phyloP scores from a whole-genome alignment of 2,888 invertebrate genomes.

The Caenorhabditis zanzibari region DNA sequence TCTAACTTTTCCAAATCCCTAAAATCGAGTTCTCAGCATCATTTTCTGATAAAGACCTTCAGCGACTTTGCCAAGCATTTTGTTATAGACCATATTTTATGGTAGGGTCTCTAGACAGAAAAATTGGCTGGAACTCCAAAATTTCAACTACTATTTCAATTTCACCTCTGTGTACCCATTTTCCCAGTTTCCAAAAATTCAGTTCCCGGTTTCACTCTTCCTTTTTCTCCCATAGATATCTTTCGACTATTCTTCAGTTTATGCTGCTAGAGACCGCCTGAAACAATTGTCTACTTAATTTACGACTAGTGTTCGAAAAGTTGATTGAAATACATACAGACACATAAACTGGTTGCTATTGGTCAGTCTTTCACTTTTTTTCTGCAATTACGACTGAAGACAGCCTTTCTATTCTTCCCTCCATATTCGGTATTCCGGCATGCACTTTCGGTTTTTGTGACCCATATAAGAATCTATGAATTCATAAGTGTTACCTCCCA shows the following conservation, averaged over 20 bases:
- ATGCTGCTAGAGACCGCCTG: neutral
- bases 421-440: neutral
- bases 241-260: neutral
- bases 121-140: neutral
- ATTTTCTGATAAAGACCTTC: too few relatives aligned
- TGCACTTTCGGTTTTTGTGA: slow-evolving; percentile 23
- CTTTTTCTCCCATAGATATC: neutral
- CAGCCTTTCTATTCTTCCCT: neutral
- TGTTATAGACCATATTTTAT: too few relatives aligned
- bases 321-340: slow-evolving; percentile 22
- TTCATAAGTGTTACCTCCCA: neutral
- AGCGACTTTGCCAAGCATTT: too few relatives aligned
- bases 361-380: neutral
- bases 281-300: slow-evolving; percentile 4
- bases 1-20: too few relatives aligned
- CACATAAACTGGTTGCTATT: slow-evolving; percentile 23
- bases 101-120: too few relatives aligned
- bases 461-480: slow-evolving; percentile 23
- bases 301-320: slow-evolving; percentile 8
- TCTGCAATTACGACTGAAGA: slow-evolving; percentile 28
- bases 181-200: too few relatives aligned
- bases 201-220: neutral
- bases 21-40: too few relatives aligned
- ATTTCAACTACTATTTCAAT: too few relatives aligned
- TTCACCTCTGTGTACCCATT: too few relatives aligned